Percentiles rank a stretch among this genome's conserved stretches.
phyloP scores from a whole-genome alignment of 2,888 invertebrate genomes.

The Calameuta pallipes region DNA sequence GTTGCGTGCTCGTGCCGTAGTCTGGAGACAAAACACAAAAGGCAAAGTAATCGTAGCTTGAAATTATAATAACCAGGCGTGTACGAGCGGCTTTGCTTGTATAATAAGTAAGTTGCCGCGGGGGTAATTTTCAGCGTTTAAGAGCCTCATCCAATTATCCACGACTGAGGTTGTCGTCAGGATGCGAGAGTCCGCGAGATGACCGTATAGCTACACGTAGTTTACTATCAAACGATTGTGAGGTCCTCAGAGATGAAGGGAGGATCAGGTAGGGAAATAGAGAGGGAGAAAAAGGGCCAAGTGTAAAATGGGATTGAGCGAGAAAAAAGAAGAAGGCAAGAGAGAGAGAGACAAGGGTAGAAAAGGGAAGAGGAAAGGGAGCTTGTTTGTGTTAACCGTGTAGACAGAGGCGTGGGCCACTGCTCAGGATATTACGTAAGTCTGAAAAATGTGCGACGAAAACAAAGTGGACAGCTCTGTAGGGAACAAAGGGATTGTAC shows the following conservation, averaged over 20 bases:
- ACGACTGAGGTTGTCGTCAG: constrained; percentile 49
- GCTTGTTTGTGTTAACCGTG: constrained; percentile 55
- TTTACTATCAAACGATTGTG: neutral
- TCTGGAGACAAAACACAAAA: constrained; percentile 46
- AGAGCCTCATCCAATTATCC: constrained; percentile 61
- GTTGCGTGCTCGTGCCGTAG: constrained; percentile 31
- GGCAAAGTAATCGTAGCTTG: constrained; percentile 60
- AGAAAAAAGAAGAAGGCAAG: neutral
- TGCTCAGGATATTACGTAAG: constrained; percentile 62
- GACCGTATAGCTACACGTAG: neutral
- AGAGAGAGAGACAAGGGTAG: constrained; percentile 11
- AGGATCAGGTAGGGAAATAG: neutral
- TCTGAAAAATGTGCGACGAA: constrained; percentile 58
- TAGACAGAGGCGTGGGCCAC: constrained; percentile 35
- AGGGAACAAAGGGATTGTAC: constrained; percentile 56
- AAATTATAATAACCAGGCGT: constrained; percentile 58
- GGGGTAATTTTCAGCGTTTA: constrained; percentile 60
- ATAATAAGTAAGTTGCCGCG: constrained; percentile 60
- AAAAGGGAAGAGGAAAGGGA: constrained; percentile 30
- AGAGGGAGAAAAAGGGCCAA: no score
- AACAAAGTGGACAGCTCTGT: constrained; percentile 50
- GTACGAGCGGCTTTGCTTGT: constrained; percentile 38
- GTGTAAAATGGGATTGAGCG: neutral
- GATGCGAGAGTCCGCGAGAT: neutral
- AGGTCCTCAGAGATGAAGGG: neutral